Percentiles rank a stretch among this genome's conserved stretches.
Conservation (phyloP, 2,797 vertebrate species). For the Chiloscyllium punctatum region DNA sequence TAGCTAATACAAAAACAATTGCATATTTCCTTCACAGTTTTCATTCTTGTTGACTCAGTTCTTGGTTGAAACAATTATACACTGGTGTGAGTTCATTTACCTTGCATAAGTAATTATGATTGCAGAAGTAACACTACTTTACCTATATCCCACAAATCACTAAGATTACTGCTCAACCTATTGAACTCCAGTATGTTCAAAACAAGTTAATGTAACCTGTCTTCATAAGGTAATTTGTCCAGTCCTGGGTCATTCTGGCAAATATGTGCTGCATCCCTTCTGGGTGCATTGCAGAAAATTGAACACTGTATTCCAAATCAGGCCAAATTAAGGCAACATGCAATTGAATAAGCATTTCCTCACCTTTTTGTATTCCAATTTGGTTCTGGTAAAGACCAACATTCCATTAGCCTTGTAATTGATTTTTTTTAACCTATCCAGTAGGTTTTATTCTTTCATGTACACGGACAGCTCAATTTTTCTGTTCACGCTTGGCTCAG, state of each 20-base stretch:
- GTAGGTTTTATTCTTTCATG: neutral
- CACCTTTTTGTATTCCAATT: neutral
- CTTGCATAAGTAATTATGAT: no score
- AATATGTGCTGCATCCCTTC: neutral
- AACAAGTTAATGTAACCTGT: neutral
- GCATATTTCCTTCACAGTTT: no score
- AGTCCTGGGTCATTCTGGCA: neutral
- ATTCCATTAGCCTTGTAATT: neutral
- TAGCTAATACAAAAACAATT: no score
- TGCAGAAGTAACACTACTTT: no score
- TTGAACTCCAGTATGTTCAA: neutral
- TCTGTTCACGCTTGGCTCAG: neutral
- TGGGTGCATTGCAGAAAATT: neutral
- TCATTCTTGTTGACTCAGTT: no score
- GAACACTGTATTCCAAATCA: neutral
- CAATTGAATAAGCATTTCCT: neutral
- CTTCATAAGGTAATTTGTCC: neutral
- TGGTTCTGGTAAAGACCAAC: neutral
- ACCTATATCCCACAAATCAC: no score
- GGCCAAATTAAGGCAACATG: neutral
- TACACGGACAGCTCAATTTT: neutral
- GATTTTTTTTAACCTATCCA: neutral
- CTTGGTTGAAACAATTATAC: no score
- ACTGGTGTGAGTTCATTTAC: no score
- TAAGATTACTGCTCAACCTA: neutral